Base-by-base conservation (phyloP, 2,797 vertebrate genomes). In the Argyrosomus regius region DNA sequence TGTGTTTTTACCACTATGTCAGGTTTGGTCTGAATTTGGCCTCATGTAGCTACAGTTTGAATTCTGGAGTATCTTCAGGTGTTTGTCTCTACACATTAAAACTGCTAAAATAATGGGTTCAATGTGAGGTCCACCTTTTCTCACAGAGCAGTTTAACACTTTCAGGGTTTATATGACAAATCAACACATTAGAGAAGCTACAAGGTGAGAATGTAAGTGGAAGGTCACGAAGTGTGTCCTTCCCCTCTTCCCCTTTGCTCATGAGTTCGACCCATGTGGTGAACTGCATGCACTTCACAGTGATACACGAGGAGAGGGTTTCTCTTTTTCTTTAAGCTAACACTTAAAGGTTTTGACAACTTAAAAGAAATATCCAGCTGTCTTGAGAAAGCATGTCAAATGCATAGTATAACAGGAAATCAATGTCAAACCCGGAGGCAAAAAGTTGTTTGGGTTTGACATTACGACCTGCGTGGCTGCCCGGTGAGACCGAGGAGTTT, bases 341-440 rank as follows among this genome's bases (percentile, higher is more conserved):
- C 64, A 50, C 64, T 52, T 53, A 59, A 62, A 46, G 3, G 48
- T 43, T 70, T 8, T 45, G 28, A 63, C 35, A 48, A 16, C 45
- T 39, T 26, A 48, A 24, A 72, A 28, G 13, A n/a, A n/a, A n/a
- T 28, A 52, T 52, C 31, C 57, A 63, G 16, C 53, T 56, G 69
- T 68, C 52, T 10, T 5, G 35, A 62, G 54, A 57, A 75, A 75
- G 45, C 63, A 16, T 64, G 77, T 63, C 4, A 65, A 52, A 60
- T 43, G 35, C 31, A 50, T 46, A 52, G 43, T 57, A 35, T 22
- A 65, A 73, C 46, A 81, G 46, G 66, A 83, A 84, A 83, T 83
- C 49, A 46, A 61, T 71, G 63, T 57, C 12, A 43, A 11, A 72
- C 50, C 72, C 5, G 0, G 17, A 80, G 72, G 71, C 43, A 7